Evolutionary conservation across 2,888 invertebrate genomes (phyloP), one percentile per base, ranked within the genome.

Genomic region (Thecophora atra): DNA sequence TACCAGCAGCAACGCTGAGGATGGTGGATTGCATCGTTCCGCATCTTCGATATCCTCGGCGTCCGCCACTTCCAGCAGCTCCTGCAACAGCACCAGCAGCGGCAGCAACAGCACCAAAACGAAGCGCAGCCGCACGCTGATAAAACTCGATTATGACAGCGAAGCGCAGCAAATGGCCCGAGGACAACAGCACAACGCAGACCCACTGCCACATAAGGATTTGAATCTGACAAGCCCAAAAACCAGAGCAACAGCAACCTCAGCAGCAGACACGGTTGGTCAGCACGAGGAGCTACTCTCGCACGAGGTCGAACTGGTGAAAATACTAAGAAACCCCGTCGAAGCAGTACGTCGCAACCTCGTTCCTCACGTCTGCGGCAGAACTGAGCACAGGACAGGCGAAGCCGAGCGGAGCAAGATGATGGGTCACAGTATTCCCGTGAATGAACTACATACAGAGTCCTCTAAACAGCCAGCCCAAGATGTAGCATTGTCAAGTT

Each of bases 311-410:
- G 89, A 90, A 77, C 85, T 91, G 60, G 86, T 88, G 66, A 88
- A 89, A 76, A 88, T 92, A 75, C 82, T 92, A 54, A 88, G 88
- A 76, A 91, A 93, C 86, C 93, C 93, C 0, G 93, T 93, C 11
- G 92, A 93, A 88, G 93, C 93, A 19, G 91, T 93, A 4, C 89
- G 89, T 80, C 88, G 91, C 78, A 93, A 93, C 85, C 87, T 93
- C 76, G 91, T 93, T 80, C 93, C 93, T 60, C 93, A 93, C 82
- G 91, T 93, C 69, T 93, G 93, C 85, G 93, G 93, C 37, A 91
- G 91, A 84, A 81, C 86, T 78, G 87, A 88, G 75, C 78, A 52
- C 1, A 79, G 70, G n/a, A 73, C 78, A 0, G 30, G 72, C 4
- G 79, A 80, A 17, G 44, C 51, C 19, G 26, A 71, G 11, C 74